These are phyloP conservation scores for Paedocypris micromegethes DNA, from an alignment of 2,797 vertebrate species.

Conservation along the genomic window DNA sequence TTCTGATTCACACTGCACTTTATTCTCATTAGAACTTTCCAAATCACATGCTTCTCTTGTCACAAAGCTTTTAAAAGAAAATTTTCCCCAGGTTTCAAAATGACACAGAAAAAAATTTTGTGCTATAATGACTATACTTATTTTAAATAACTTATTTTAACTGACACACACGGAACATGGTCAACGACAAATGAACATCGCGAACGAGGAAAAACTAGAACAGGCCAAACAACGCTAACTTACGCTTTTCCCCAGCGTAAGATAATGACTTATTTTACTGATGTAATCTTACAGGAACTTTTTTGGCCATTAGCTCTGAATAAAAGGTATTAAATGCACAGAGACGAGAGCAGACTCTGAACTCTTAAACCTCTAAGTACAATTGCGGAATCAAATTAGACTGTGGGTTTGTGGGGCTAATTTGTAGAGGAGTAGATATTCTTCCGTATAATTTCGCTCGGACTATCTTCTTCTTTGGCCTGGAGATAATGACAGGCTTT, in stretches of 20 bases:
- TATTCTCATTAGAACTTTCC: too few species aligned
- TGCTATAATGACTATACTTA: too few species aligned
- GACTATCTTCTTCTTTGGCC: neutral
- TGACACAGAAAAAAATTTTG: too few species aligned
- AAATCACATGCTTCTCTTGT: too few species aligned
- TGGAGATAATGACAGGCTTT: conserved; percentile 30
- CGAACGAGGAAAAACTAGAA: neutral
- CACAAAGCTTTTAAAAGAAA: too few species aligned
- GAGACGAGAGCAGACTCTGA: conserved; percentile 40
- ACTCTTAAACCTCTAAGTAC: conserved; percentile 38
- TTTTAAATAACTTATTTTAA: too few species aligned
- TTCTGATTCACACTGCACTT: too few species aligned
- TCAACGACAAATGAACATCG: too few species aligned
- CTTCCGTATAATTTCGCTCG: conserved; percentile 26
- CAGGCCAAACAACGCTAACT: neutral
- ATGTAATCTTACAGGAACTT: conserved; percentile 33
- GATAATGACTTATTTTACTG: neutral
- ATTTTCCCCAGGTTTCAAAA: too few species aligned
- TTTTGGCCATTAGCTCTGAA: conserved; percentile 51
- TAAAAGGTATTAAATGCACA: conserved; percentile 49
- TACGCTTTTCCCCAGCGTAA: neutral
- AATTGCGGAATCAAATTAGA: conserved; percentile 36
- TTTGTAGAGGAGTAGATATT: conserved; percentile 53
- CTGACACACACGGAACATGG: too few species aligned
- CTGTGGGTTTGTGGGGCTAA: conserved; percentile 24